Evolutionary conservation across 2,888 invertebrate species (phyloP).

Genomic region (Heliconius ethilla): DNA sequence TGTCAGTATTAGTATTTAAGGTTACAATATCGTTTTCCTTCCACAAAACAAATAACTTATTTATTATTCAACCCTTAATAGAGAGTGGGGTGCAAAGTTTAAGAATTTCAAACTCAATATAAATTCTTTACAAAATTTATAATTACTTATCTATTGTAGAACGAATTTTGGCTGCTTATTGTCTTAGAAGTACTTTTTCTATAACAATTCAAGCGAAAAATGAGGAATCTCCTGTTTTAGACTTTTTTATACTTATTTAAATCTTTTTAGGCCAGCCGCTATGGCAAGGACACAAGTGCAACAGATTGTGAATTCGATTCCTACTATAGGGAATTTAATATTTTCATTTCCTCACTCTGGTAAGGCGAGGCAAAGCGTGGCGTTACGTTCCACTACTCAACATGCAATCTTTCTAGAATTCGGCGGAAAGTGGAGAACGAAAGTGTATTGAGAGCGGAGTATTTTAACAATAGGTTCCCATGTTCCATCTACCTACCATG

Average conservation of each 20-base stretch:
- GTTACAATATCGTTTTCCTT: neutral
- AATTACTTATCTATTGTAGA: conserved; percentile 21
- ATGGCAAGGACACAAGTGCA: too few relatives aligned
- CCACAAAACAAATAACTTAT: neutral
- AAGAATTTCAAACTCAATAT: conserved; percentile 23
- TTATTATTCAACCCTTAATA: conserved; percentile 26
- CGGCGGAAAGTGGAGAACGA: too few relatives aligned
- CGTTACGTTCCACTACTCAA: too few relatives aligned
- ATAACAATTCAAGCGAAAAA: conserved; percentile 1
- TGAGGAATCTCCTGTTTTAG: neutral
- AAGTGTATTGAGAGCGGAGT: too few relatives aligned
- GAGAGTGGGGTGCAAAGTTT: conserved; percentile 18
- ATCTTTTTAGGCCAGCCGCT: neutral
- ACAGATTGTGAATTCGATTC: too few relatives aligned
- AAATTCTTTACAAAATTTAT: conserved; percentile 25
- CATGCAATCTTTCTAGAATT: too few relatives aligned
- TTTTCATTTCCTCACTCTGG: too few relatives aligned
- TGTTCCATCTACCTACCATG: too few relatives aligned
- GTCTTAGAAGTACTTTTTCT: neutral
- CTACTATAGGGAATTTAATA: too few relatives aligned
- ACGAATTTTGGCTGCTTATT: neutral
- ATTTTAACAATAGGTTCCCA: too few relatives aligned
- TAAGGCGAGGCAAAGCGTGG: too few relatives aligned
- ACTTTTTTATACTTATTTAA: neutral
- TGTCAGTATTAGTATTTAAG: neutral